Evolutionary conservation across 2,888 invertebrate genomes (phyloP).

Genomic region (Mesochorus sp.): DNA sequence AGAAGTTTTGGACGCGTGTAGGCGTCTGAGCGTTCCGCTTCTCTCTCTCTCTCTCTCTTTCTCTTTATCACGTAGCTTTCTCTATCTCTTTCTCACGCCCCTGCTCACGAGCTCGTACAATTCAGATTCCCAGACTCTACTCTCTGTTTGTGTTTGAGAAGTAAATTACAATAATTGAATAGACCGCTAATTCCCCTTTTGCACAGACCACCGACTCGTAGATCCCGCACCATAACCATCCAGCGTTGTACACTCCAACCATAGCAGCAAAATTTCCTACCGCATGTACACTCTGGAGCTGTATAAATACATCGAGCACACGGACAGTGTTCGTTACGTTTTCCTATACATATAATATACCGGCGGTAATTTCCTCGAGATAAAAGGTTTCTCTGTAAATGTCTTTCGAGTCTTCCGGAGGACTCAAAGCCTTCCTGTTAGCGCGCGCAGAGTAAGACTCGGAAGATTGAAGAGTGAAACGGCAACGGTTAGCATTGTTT

Average conservation of each 20-base stretch:
- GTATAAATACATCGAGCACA: not conserved
- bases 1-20: conserved; percentile 18
- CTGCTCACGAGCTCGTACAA: conserved; percentile 22
- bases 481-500: not conserved
- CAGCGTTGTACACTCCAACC: not conserved
- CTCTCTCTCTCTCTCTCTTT: conserved; percentile 19
- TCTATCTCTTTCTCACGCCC: conserved; percentile 33
- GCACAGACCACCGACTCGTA: conserved; percentile 51
- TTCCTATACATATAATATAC: not conserved
- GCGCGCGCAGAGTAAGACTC: not conserved
- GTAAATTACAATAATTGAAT: conserved; percentile 82
- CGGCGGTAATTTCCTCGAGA: not conserved
- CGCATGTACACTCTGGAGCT: not conserved
- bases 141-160: conserved; percentile 80
- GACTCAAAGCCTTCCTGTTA: not conserved
- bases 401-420: not conserved
- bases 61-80: not conserved
- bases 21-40: conserved; percentile 9
- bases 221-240: not conserved
- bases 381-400: not conserved
- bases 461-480: too few species aligned
- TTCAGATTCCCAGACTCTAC: conserved; percentile 55
- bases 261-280: conserved; percentile 17
- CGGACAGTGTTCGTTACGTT: not conserved
- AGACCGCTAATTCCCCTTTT: conserved; percentile 78